Base-by-base conservation (phyloP, 1,140 invertebrate genomes). In the Plectus sambesii region DNA sequence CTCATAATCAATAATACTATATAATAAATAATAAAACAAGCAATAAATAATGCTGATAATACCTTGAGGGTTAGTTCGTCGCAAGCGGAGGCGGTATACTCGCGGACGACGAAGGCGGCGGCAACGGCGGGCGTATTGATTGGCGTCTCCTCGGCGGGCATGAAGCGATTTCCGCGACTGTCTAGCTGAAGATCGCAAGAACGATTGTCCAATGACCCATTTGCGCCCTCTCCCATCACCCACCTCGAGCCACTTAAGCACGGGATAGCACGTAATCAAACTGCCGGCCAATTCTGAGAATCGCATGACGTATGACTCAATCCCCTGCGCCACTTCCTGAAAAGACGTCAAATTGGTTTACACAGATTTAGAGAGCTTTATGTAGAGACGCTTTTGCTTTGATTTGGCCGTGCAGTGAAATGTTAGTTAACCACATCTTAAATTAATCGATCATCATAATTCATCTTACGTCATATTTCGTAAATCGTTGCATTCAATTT, bases 51-150 rank as follows among this genome's bases (percentile, higher is more conserved):
- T n/a, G n/a, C n/a, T n/a, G n/a, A n/a, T n/a, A n/a, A n/a, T 59
- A 79, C 78, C 74, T 83, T 79, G 59, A 84, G 79, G 12, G 79
- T 79, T 38, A 84, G 78, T 64, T 84, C 82, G 71, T 84, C 82
- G n/a, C 75, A 73, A 27, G 80, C 84, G 72, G 87, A 82, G n/a
- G 85, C 85, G n/a, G 79, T 79, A 69, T 90, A 90, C 60, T 83
- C 79, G 49, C 85, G 79, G 17, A 90, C 81, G 3, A 87, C 88
- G 65, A 93, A 92, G 1, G 89, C 90, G 1, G 89, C 90, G 1
- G 89, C 90, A 6, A 96, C 87, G 1, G 90, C 92, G 0, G 92
- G 92, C 1, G 88, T 96, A 70, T 98, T 98, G 58, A 97, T 94
- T 0, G 85, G 87, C 51, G 83, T 85, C 43, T 87, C 87, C 66